Percentiles rank a stretch among this genome's conserved stretches.
Conservation (phyloP, 2,113 vertebrate species). For the Rhynchomys soricoides region DNA sequence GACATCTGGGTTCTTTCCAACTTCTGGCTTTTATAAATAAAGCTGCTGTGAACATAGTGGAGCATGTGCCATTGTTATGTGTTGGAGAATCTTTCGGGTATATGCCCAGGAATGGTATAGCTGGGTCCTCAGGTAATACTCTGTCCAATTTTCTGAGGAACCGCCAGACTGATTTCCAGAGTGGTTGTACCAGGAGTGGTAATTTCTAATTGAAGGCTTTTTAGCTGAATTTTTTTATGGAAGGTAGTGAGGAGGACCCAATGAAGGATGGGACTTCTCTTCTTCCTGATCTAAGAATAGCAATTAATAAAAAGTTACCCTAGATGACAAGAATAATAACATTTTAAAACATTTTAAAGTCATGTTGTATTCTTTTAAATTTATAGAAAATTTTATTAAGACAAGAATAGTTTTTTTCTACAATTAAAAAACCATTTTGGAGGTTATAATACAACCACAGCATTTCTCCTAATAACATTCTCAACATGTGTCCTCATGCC, state of each 20-base stretch:
- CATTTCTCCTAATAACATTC: neutral
- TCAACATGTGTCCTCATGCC: neutral
- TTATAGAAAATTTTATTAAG: slow-evolving; percentile 39
- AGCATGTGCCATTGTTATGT: no score
- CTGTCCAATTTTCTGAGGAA: no score
- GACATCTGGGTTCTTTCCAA: no score
- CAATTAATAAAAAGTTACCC: neutral
- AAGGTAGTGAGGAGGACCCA: neutral
- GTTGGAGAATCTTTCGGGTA: no score
- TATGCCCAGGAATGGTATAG: no score
- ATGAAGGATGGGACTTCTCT: neutral
- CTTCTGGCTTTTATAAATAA: no score
- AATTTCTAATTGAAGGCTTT: neutral
- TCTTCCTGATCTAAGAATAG: neutral
- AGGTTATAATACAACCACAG: neutral
- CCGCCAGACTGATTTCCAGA: no score
- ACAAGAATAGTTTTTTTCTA: neutral
- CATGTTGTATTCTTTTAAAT: neutral
- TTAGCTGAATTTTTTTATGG: neutral
- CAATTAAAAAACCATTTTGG: neutral
- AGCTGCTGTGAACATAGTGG: no score
- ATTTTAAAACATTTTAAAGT: neutral
- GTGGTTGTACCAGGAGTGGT: no score
- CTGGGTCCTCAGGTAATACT: no score
- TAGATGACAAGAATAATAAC: neutral